Percentiles rank a stretch among this genome's conserved stretches.
Conservation (phyloP, 2,797 vertebrate genomes). For the Spatula clypeata region DNA sequence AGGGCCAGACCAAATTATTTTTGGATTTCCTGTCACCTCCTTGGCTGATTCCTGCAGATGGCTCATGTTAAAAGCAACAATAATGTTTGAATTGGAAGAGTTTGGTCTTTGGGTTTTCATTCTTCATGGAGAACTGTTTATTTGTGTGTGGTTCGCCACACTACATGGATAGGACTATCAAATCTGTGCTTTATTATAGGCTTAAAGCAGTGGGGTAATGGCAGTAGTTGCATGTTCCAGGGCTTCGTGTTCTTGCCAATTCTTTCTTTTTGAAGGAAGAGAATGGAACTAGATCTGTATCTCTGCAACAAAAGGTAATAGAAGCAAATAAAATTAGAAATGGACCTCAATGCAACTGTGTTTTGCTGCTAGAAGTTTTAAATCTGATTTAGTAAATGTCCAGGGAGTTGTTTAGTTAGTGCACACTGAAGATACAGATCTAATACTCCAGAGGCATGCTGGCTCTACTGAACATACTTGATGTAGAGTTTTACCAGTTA, state of each 20-base stretch:
- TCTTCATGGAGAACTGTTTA: constrained; percentile 82
- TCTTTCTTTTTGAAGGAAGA: constrained; percentile 62
- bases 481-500: background rate
- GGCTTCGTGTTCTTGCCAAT: constrained; percentile 51
- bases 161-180: constrained; percentile 80
- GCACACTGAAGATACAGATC: background rate
- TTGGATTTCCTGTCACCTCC: constrained; percentile 81
- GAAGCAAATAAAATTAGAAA: constrained; percentile 45
- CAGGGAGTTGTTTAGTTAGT: background rate
- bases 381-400: background rate
- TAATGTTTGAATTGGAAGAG: constrained; percentile 82
- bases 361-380: constrained; percentile 5
- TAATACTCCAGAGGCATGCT: background rate
- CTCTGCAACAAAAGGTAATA: constrained; percentile 53
- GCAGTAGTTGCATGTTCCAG: constrained; percentile 54
- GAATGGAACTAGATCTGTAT: constrained; percentile 63
- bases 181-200: constrained; percentile 81
- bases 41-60: constrained; percentile 78
- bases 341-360: constrained; percentile 24
- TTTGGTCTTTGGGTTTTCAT: constrained; percentile 76
- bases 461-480: background rate
- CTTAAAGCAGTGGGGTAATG: constrained; percentile 59
- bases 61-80: constrained; percentile 83
- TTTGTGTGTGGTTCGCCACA: constrained; percentile 83
- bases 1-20: constrained; percentile 79